Evolutionary conservation across 2,113 vertebrate species (phyloP).

Genomic region (Anthoscopus minutus): DNA sequence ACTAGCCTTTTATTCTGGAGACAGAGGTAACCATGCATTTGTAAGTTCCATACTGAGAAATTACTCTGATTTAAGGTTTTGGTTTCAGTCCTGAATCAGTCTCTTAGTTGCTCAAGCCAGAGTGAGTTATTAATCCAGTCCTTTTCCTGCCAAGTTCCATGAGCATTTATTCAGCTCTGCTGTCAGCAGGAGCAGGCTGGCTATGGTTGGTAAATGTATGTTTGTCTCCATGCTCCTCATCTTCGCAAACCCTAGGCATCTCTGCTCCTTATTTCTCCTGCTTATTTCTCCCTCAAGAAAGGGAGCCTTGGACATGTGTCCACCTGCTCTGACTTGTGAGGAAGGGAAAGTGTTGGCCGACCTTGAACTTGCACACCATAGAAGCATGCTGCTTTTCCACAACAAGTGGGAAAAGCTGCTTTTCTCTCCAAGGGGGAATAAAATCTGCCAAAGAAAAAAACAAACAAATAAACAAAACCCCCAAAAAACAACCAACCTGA

Average conservation of each 20-base stretch:
- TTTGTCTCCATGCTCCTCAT: background rate
- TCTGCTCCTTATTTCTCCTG: background rate
- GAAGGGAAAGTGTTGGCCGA: background rate
- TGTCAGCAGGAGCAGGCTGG: background rate
- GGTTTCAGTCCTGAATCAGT: background rate
- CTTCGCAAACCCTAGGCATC: background rate
- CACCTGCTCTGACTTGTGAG: background rate
- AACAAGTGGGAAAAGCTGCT: background rate
- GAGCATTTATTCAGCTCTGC: background rate
- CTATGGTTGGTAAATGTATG: background rate
- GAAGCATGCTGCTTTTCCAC: background rate
- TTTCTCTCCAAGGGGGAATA: background rate
- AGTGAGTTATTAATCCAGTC: background rate
- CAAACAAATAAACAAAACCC: background rate
- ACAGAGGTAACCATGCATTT: background rate
- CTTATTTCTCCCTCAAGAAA: background rate
- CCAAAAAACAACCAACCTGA: background rate
- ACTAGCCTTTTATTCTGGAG: background rate
- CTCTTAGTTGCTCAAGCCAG: background rate
- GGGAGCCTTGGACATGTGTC: background rate
- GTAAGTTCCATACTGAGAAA: background rate
- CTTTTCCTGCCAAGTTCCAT: background rate
- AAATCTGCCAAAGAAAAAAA: background rate
- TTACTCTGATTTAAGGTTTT: conserved; percentile 10
- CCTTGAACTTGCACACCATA: background rate